These are phyloP conservation scores for Acyrthosiphon pisum DNA, from an alignment of 1,140 invertebrate species.

Conservation along the genomic window DNA sequence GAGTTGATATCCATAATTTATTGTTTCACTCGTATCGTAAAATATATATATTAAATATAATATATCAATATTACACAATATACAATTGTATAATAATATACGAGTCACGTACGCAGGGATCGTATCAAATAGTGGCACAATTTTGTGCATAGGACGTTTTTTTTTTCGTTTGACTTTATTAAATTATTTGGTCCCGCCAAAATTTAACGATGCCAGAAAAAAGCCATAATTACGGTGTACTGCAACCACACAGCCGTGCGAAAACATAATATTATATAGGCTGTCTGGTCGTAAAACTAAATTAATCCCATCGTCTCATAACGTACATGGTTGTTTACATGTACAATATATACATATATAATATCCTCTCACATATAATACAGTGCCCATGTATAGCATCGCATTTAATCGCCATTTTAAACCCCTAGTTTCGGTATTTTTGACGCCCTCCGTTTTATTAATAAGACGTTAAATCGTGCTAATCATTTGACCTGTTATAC, in stretches of 20 bases:
- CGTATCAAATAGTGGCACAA: background rate
- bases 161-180: conserved; percentile 4
- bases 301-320: conserved; percentile 20
- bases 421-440: background rate
- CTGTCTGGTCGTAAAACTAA: conserved; percentile 25
- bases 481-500: background rate
- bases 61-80: too few species aligned
- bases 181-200: background rate
- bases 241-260: background rate
- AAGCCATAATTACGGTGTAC: background rate
- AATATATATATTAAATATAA: too few species aligned
- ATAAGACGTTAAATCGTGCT: conserved; percentile 1
- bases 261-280: background rate
- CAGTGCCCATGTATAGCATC: too few species aligned
- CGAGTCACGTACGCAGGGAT: background rate
- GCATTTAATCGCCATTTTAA: conserved; percentile 2
- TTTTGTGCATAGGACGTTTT: background rate
- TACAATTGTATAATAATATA: too few species aligned
- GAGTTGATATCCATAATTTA: too few species aligned
- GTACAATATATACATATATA: background rate
- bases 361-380: background rate
- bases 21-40: too few species aligned
- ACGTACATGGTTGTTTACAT: background rate
- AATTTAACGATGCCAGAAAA: conserved; percentile 15
- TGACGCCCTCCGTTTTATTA: background rate